A percentile compares a stretch with the other conserved stretches of the same genome.
Conservation (phyloP, 1,140 invertebrate genomes). For the Hylaeus volcanicus region DNA sequence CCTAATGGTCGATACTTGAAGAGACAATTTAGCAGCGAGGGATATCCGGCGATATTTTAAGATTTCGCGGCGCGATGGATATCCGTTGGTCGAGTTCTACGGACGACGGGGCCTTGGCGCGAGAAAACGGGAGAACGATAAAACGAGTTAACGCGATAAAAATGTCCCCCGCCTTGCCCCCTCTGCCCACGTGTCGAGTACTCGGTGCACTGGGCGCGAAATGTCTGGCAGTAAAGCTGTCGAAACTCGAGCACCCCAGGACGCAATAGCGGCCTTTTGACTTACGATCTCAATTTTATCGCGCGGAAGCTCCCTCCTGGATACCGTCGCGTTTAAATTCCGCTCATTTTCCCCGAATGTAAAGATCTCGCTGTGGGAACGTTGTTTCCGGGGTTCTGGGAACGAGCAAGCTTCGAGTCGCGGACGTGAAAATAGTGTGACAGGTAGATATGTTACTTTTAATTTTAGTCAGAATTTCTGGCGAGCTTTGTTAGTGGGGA, state of each 20-base stretch:
- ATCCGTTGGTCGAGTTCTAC: not conserved
- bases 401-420: no score
- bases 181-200: constrained; percentile 7
- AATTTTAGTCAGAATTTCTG: no score
- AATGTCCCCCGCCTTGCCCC: constrained; percentile 5
- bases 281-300: constrained; percentile 50
- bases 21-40: no score
- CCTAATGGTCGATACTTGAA: no score
- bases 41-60: no score
- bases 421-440: no score
- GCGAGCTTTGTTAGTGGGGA: no score
- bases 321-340: constrained; percentile 9
- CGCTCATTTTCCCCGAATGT: not conserved
- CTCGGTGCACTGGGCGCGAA: constrained; percentile 5
- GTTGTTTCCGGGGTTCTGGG: no score
- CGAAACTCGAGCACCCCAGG: constrained; percentile 44
- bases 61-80: not conserved
- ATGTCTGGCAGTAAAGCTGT: constrained; percentile 46
- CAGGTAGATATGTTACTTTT: no score
- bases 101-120: constrained; percentile 7
- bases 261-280: constrained; percentile 44
- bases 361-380: not conserved
- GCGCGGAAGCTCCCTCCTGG: constrained; percentile 9
- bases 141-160: constrained; percentile 39
- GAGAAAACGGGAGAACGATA: constrained; percentile 24